Evolutionary conservation across 2,113 vertebrate genomes (phyloP).

Genomic region (Lagenorhynchus albirostris): DNA sequence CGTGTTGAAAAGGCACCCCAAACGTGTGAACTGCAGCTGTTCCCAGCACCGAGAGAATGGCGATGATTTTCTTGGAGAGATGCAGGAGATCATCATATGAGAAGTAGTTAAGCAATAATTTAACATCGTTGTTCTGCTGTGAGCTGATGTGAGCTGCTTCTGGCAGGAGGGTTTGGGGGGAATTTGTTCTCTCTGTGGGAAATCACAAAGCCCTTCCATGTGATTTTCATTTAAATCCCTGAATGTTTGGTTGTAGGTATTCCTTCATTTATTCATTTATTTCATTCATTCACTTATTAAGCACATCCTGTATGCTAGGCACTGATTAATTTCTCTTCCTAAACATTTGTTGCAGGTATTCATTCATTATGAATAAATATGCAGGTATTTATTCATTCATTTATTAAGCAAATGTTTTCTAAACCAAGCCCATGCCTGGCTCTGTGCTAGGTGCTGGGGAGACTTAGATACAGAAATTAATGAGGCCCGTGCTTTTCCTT

Average conservation of each 20-base stretch:
- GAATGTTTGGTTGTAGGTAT: not conserved
- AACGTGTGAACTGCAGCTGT: conserved; percentile 19
- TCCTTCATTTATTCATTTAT: not conserved
- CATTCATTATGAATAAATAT: not conserved
- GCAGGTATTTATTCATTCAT: not conserved
- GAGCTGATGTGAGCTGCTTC: not conserved
- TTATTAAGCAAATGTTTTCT: not conserved
- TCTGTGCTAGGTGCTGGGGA: not conserved
- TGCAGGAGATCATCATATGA: not conserved
- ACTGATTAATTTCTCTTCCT: not conserved
- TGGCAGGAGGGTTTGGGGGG: not conserved
- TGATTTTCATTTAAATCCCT: not conserved
- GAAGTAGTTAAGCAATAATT: conserved; percentile 42
- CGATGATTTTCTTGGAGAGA: conserved; percentile 40
- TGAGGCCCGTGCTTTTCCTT: not conserved
- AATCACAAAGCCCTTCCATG: not conserved
- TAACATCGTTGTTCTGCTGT: conserved; percentile 18
- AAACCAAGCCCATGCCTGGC: not conserved
- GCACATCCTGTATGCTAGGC: not conserved
- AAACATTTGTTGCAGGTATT: not conserved
- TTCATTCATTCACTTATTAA: not conserved
- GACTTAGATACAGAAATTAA: not conserved
- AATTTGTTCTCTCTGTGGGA: conserved; percentile 17
- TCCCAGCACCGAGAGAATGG: not conserved
- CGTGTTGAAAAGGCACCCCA: not conserved